Conservation (phyloP, 2,888 invertebrate genomes). For the Protula sp. region DNA sequence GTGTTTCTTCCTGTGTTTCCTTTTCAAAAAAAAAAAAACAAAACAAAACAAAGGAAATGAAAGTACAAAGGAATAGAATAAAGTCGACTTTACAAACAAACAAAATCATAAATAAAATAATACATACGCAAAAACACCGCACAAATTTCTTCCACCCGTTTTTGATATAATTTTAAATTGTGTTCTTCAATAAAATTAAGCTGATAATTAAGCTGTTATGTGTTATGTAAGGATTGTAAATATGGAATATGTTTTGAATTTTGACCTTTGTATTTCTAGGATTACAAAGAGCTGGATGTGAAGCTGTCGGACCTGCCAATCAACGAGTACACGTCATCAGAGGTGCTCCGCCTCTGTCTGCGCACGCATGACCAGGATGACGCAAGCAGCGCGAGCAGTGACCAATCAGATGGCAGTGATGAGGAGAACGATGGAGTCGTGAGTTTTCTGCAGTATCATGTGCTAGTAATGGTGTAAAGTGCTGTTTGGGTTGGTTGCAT, state of each 20-base stretch:
- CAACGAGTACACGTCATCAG: slow-evolving; percentile 42
- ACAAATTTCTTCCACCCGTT: too few species aligned
- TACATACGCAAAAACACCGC: too few species aligned
- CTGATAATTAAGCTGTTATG: too few species aligned
- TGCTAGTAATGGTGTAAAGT: neutral
- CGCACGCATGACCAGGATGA: slow-evolving; percentile 32
- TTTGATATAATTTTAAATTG: too few species aligned
- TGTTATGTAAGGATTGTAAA: too few species aligned
- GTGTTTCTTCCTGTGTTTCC: slow-evolving; percentile 28
- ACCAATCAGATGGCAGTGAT: slow-evolving; percentile 16
- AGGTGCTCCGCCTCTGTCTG: slow-evolving; percentile 45
- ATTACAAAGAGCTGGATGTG: slow-evolving; percentile 43
- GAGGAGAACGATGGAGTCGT: slow-evolving; percentile 27
- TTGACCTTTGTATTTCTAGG: slow-evolving; percentile 25
- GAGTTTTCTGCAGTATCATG: slow-evolving; percentile 1
- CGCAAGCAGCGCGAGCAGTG: slow-evolving; percentile 25
- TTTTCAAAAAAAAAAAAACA: too few species aligned
- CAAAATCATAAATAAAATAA: too few species aligned
- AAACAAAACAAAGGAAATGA: too few species aligned
- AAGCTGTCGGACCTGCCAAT: slow-evolving; percentile 43
- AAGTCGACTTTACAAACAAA: too few species aligned
- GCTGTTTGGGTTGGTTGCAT: neutral
- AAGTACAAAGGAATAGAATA: too few species aligned
- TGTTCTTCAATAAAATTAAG: too few species aligned
- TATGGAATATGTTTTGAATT: neutral